Evolutionary conservation across 1,140 invertebrate species (phyloP), one percentile per base, ranked within the genome.

Genomic region (Pristionchus pacificus): DNA sequence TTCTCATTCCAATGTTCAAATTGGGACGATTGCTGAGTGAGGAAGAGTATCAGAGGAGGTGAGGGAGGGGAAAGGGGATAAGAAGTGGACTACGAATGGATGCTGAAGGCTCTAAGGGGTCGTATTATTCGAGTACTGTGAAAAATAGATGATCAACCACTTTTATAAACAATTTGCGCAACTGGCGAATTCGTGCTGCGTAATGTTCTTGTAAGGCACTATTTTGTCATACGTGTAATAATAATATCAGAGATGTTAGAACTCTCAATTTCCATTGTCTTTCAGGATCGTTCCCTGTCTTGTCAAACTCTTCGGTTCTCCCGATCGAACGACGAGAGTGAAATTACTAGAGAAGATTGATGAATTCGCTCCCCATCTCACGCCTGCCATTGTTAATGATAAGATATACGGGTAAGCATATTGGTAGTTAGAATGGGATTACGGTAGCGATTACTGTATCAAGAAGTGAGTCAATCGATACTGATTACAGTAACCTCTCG

Each of bases 241-340:
- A n/a, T n/a, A n/a, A n/a, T n/a, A n/a, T n/a, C n/a, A n/a, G n/a
- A n/a, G n/a, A n/a, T n/a, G n/a, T n/a, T n/a, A n/a, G n/a, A n/a
- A n/a, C n/a, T n/a, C n/a, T n/a, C n/a, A n/a, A n/a, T n/a, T n/a
- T 19, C 19, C 38, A 10, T 19, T 19, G 19, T 49, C 6, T 49
- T 49, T 6, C 38, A 49, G 92, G 82, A 95, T 98, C 81, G 93
- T 98, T 31, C 95, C 96, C 0, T 97, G 94, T 85, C 91, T 98
- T 30, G 91, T 98, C 0, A 97, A 98, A 85, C 87, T 98, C 61
- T 98, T 98, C 84, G 90, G 90, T 0, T 96, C 93, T 0, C 93
- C 93, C 77, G 96, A 98, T 86, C 87, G 96, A 78, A 92, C 92
- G 0, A 98, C 95, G 0, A 88, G 95, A 77, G 92, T 95, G 10